A percentile compares a stretch with the other conserved stretches of the same genome.
phyloP scores from a whole-genome alignment of 2,888 invertebrate genomes.

The Therioaphis trifolii region DNA sequence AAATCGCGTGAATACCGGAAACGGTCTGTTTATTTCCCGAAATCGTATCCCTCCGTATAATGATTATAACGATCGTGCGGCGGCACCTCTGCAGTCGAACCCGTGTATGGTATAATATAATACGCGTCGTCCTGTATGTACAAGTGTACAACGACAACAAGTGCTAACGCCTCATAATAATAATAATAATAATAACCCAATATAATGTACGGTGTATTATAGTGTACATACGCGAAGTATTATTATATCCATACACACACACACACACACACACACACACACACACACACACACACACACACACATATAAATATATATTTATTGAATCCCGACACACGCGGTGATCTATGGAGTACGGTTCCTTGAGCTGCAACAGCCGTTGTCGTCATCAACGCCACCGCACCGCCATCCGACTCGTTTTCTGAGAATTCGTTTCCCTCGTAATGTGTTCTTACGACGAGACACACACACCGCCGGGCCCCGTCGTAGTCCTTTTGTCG shows the following conservation, averaged over 20 bases:
- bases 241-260: too few relatives aligned
- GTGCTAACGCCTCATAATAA: neutral
- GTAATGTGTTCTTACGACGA: constrained; percentile 44
- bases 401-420: constrained; percentile 19
- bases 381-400: neutral
- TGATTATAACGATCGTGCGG: neutral
- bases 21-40: neutral
- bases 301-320: too few relatives aligned
- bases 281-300: too few relatives aligned
- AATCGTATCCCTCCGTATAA: neutral
- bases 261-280: too few relatives aligned
- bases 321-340: neutral
- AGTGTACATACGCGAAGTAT: too few relatives aligned
- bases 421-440: constrained; percentile 48
- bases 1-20: neutral
- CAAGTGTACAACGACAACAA: neutral
- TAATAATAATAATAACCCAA: constrained; percentile 2
- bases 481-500: constrained; percentile 55
- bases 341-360: constrained; percentile 2
- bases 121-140: neutral
- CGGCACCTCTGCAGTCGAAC: neutral
- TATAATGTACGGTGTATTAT: neutral
- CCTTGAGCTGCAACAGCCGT: neutral
- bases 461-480: too few relatives aligned
- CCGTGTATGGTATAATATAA: too few relatives aligned